Percentiles rank a stretch among this genome's conserved stretches.
phyloP scores from a whole-genome alignment of 2,888 invertebrate genomes.

The Neoaliturus tenellus region DNA sequence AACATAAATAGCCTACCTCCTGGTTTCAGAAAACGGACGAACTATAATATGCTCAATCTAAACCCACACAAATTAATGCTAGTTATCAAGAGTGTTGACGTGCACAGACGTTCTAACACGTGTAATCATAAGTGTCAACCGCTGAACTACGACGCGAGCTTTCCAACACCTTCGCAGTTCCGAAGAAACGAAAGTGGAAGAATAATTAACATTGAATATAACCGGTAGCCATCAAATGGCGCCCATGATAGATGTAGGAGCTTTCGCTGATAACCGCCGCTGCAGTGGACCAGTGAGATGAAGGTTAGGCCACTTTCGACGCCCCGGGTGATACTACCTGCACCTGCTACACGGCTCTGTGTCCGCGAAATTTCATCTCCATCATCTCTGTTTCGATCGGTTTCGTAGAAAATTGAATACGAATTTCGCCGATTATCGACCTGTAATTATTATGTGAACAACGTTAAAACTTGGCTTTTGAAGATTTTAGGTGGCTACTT shows the following conservation, averaged over 20 bases:
- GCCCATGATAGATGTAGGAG: background rate
- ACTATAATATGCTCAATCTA: no score
- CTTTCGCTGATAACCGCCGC: slow-evolving; percentile 1
- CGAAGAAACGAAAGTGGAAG: background rate
- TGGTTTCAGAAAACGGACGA: no score
- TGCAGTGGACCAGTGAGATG: slow-evolving; percentile 22
- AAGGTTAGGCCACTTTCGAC: slow-evolving; percentile 34
- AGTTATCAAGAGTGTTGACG: no score
- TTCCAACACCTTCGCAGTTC: background rate
- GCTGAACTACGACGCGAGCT: background rate
- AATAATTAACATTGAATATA: slow-evolving; percentile 9
- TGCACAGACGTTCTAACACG: background rate
- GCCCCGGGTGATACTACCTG: background rate
- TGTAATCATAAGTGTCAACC: background rate
- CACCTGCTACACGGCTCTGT: slow-evolving; percentile 29
- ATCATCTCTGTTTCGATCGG: background rate
- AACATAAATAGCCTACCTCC: no score
- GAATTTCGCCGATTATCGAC: background rate
- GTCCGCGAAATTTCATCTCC: background rate
- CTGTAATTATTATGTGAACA: background rate
- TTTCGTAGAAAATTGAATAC: background rate
- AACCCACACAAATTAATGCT: no score
- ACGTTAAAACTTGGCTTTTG: background rate
- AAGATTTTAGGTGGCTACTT: background rate
- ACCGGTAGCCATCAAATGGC: background rate